These are phyloP conservation scores for Premnoplex brunnescens DNA, from an alignment of 2,797 vertebrate species.

Conservation along the genomic window DNA sequence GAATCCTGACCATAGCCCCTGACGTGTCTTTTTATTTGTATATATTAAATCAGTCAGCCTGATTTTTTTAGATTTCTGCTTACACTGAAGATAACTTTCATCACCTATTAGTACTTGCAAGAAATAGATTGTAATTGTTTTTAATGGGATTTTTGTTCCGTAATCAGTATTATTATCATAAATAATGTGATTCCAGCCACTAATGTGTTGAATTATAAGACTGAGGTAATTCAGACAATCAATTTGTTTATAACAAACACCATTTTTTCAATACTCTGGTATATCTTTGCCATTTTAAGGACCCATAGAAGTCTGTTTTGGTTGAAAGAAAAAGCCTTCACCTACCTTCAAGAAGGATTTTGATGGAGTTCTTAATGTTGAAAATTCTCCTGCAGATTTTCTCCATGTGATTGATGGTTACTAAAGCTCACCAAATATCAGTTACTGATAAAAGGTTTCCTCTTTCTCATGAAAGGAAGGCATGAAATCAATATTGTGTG, in stretches of 20 bases:
- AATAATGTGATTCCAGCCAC: neutral
- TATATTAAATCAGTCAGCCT: neutral
- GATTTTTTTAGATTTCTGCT: neutral
- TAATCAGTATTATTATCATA: neutral
- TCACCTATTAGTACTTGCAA: neutral
- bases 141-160: neutral
- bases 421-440: neutral
- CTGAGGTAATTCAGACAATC: neutral
- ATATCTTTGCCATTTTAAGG: neutral
- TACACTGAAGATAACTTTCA: neutral
- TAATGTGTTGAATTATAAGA: neutral
- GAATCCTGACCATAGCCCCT: neutral
- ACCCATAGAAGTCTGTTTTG: neutral
- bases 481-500: neutral
- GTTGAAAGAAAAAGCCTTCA: neutral
- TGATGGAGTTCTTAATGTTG: neutral
- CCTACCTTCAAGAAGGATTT: neutral
- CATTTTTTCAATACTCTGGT: accelerated
- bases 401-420: neutral
- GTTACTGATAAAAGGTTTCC: neutral
- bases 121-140: neutral
- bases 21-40: neutral
- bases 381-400: neutral
- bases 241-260: neutral
- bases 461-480: neutral